Evolutionary conservation across 2,113 vertebrate genomes (phyloP).

Genomic region (Arenaria interpres): DNA sequence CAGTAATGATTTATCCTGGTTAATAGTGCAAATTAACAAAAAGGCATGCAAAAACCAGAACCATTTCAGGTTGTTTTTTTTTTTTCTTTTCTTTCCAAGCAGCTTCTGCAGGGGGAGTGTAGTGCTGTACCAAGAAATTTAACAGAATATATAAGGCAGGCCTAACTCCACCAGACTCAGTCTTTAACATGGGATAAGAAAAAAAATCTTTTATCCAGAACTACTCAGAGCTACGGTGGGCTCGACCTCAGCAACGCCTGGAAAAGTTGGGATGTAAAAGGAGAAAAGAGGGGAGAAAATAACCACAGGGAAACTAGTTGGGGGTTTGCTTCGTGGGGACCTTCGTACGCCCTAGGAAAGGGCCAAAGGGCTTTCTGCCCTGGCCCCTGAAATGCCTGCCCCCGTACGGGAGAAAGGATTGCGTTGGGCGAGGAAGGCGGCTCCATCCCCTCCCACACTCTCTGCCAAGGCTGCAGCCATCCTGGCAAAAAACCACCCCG

Average conservation of each 20-base stretch:
- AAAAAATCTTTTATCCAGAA: background rate
- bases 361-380: background rate
- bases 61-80: background rate
- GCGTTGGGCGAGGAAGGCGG: background rate
- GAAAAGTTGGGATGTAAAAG: background rate
- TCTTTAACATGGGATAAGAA: background rate
- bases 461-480: background rate
- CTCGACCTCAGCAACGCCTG: background rate
- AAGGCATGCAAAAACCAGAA: background rate
- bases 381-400: background rate
- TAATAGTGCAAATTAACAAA: conserved; percentile 57
- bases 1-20: conserved; percentile 54
- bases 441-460: background rate
- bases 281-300: background rate
- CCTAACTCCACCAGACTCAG: background rate
- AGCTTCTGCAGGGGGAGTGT: background rate
- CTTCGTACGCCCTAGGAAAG: background rate
- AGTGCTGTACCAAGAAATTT: background rate
- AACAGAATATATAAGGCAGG: background rate
- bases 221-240: background rate
- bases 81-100: background rate
- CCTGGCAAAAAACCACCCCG: background rate
- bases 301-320: background rate
- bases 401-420: background rate
- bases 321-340: background rate